A percentile compares a stretch with the other conserved stretches of the same genome.
phyloP scores from a whole-genome alignment of 2,888 invertebrate genomes.

The Apotomis capreana region DNA sequence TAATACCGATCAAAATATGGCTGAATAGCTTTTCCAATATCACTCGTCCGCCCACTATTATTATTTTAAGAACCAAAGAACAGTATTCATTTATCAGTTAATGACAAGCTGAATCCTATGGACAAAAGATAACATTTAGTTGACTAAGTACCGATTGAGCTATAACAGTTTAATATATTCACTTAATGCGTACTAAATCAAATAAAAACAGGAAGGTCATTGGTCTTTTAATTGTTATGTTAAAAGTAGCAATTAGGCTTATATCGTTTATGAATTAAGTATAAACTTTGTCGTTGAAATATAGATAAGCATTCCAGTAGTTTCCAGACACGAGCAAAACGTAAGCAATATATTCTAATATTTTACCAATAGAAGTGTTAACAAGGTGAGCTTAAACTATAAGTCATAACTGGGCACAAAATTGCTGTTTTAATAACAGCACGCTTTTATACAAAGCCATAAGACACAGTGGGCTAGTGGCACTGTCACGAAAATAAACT shows the following conservation, averaged over 20 bases:
- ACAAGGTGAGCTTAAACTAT: not conserved
- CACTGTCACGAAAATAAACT: not conserved
- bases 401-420: conserved; percentile 5
- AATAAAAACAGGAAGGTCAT: not conserved
- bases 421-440: conserved; percentile 6
- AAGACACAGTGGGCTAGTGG: not conserved
- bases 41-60: too few species aligned
- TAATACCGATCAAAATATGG: too few species aligned
- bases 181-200: not conserved
- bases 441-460: not conserved
- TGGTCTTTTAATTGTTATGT: too few species aligned
- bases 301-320: too few species aligned
- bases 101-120: not conserved
- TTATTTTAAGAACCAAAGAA: too few species aligned
- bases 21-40: too few species aligned
- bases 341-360: not conserved
- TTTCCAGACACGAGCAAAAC: too few species aligned
- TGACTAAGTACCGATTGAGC: too few species aligned
- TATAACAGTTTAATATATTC: not conserved
- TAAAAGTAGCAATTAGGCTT: too few species aligned
- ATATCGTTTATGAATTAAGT: too few species aligned
- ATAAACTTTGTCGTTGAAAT: not conserved
- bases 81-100: too few species aligned
- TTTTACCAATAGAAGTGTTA: not conserved
- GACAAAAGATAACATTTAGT: too few species aligned